Percentiles rank a stretch among this genome's conserved stretches.
These are phyloP conservation scores for Desmophyllum pertusum DNA, from an alignment of 92 coral and sea anemone genomes.

Conservation along the genomic window DNA sequence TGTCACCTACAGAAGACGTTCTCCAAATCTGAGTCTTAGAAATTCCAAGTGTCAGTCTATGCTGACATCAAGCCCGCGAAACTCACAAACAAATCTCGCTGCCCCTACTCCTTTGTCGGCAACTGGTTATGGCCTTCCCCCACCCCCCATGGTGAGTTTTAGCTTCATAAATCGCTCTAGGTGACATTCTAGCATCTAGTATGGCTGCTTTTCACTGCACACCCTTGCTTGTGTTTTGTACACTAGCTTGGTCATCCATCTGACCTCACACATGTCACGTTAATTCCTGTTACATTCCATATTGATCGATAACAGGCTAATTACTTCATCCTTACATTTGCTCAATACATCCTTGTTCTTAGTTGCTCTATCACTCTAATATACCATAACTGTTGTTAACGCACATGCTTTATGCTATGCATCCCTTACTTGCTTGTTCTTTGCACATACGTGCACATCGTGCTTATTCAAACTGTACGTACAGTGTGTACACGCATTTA, in stretches of 20 bases:
- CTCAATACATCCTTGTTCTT: no score
- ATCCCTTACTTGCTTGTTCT: not conserved
- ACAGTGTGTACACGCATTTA: no score
- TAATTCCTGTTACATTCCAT: not conserved
- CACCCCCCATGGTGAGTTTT: conserved; percentile 67
- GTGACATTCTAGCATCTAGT: not conserved
- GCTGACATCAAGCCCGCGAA: conserved; percentile 57
- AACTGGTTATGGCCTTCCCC: conserved; percentile 30
- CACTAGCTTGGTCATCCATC: not conserved
- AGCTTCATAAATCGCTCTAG: not conserved
- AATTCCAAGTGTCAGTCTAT: conserved; percentile 75
- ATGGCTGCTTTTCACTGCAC: not conserved
- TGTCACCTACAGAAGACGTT: conserved; percentile 81
- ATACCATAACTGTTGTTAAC: not conserved
- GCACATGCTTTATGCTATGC: not conserved
- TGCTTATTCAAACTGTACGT: no score
- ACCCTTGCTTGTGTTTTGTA: not conserved
- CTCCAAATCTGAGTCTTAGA: conserved; percentile 76
- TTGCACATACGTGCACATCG: no score
- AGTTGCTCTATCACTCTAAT: not conserved
- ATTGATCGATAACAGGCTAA: not conserved
- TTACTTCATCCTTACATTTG: no score
- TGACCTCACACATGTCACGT: not conserved
- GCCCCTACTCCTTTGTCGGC: conserved; percentile 46
- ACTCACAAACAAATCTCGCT: conserved; percentile 43